Conservation (phyloP, 2,888 invertebrate genomes). For the Polydrusus pterygomalis region DNA sequence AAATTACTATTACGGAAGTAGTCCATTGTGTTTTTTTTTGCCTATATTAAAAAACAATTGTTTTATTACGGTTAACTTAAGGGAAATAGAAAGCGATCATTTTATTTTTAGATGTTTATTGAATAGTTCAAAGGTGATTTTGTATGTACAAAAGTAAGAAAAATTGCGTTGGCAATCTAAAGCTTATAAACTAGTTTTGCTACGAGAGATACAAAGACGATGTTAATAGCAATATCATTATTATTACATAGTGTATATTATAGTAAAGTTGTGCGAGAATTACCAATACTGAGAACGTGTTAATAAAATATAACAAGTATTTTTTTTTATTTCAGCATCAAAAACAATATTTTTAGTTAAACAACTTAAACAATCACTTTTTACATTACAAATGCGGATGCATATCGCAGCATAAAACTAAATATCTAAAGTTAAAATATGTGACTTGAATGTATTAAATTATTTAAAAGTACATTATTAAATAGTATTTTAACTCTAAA, state of each 20-base stretch:
- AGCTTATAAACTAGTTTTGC: constrained; percentile 18
- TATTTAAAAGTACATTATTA: too few relatives aligned
- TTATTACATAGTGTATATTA: neutral
- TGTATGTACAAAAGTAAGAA: constrained; percentile 61
- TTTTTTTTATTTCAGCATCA: neutral
- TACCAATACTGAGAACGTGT: neutral
- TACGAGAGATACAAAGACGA: constrained; percentile 12
- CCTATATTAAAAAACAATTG: too few relatives aligned
- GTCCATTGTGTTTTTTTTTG: too few relatives aligned
- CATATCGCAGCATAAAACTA: too few relatives aligned
- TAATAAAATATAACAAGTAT: neutral
- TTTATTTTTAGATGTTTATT: constrained; percentile 37
- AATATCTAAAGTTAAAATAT: too few relatives aligned
- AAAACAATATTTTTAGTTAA: too few relatives aligned
- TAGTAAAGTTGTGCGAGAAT: constrained; percentile 14
- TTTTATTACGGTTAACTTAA: neutral
- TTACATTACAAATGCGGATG: too few relatives aligned
- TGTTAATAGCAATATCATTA: neutral
- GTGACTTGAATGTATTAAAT: neutral
- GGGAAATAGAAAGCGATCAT: neutral
- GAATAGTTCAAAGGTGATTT: constrained; percentile 47
- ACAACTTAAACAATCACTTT: too few relatives aligned
- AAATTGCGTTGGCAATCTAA: constrained; percentile 43
- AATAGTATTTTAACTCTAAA: too few relatives aligned
- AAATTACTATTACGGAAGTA: too few relatives aligned